A percentile compares a stretch with the other conserved stretches of the same genome.
phyloP scores from a whole-genome alignment of 2,888 invertebrate genomes.

The Deladenus siricidicola region DNA sequence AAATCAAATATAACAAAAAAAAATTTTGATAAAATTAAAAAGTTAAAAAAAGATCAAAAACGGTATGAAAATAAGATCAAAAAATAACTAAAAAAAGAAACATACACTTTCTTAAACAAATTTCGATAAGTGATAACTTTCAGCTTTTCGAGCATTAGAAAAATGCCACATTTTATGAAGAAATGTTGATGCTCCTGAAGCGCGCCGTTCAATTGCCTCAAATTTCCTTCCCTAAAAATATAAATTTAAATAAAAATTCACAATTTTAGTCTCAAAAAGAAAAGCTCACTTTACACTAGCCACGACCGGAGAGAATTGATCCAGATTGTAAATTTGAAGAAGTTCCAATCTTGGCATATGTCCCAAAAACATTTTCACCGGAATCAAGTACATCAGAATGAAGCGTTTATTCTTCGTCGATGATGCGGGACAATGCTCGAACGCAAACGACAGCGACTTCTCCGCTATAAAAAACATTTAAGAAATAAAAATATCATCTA shows the following conservation, averaged over 20 bases:
- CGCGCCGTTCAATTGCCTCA: slow-evolving; percentile 56
- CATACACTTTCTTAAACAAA: slow-evolving; percentile 79
- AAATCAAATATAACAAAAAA: too few relatives aligned
- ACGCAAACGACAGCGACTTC: slow-evolving; percentile 82
- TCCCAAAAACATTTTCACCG: slow-evolving; percentile 73
- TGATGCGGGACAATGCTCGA: slow-evolving; percentile 70
- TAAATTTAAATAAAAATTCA: not conserved
- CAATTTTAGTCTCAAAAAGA: not conserved
- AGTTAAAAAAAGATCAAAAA: too few relatives aligned
- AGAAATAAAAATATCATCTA: not conserved
- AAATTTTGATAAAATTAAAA: too few relatives aligned
- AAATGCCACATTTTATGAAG: slow-evolving; percentile 92
- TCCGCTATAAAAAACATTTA: slow-evolving; percentile 64
- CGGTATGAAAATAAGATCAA: not conserved
- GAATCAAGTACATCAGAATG: slow-evolving; percentile 76
- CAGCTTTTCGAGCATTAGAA: slow-evolving; percentile 87
- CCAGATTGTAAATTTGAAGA: slow-evolving; percentile 77
- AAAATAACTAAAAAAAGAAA: slow-evolving; percentile 1
- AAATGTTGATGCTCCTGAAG: slow-evolving; percentile 73
- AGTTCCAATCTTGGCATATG: slow-evolving; percentile 78
- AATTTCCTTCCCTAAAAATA: slow-evolving; percentile 66
- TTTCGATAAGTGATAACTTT: slow-evolving; percentile 90
- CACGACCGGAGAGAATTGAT: slow-evolving; percentile 81
- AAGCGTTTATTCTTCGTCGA: slow-evolving; percentile 78
- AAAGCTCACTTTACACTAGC: slow-evolving; percentile 66